phyloP scores from a whole-genome alignment of 2,888 invertebrate species.

The Leptopilina syphax region DNA sequence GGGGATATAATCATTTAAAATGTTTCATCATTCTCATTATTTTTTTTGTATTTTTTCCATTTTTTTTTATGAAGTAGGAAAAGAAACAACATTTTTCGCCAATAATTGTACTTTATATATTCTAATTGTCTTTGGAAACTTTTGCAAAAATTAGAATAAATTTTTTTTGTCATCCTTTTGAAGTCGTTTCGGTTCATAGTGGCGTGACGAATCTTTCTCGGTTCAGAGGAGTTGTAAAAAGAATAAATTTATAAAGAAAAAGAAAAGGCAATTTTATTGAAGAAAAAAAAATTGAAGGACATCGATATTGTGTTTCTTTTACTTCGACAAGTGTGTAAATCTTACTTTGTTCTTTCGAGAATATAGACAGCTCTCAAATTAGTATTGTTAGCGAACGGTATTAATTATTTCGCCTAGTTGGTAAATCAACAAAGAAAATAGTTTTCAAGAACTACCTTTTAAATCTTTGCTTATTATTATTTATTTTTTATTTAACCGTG shows the following conservation, averaged over 20 bases:
- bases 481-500: not conserved
- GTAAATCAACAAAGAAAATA: not conserved
- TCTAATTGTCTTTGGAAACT: not conserved
- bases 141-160: not conserved
- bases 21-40: not conserved
- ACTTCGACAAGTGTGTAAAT: not conserved
- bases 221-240: constrained; percentile 32
- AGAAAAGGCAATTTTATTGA: constrained; percentile 15
- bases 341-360: constrained; percentile 26
- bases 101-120: not conserved
- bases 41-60: not conserved
- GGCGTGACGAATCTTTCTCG: constrained; percentile 40
- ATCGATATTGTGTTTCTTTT: constrained; percentile 6
- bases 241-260: constrained; percentile 25
- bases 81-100: too few relatives aligned
- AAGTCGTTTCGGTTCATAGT: constrained; percentile 32
- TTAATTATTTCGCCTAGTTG: not conserved
- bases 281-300: constrained; percentile 33
- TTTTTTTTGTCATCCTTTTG: not conserved
- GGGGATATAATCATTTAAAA: constrained; percentile 25
- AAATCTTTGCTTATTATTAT: constrained; percentile 1
- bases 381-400: not conserved
- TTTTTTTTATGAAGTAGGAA: too few relatives aligned
- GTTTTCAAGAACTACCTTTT: not conserved
- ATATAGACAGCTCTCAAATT: not conserved